phyloP scores from a whole-genome alignment of 1,140 invertebrate genomes.

The Drosophila takahashii region DNA sequence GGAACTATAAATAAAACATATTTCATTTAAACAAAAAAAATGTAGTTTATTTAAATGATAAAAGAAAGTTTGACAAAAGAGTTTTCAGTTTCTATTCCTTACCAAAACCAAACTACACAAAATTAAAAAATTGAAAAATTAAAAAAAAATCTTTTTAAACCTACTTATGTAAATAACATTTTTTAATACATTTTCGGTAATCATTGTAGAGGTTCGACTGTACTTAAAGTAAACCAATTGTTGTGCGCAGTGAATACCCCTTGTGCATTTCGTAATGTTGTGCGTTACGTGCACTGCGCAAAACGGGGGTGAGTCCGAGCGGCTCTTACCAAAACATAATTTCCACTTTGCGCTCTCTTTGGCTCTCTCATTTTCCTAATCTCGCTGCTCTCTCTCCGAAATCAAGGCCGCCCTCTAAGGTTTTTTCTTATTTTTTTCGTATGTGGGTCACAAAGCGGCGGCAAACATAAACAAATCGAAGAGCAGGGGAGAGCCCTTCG shows the following conservation, averaged over 20 bases:
- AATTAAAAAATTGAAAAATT: too few relatives aligned
- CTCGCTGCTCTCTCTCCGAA: neutral
- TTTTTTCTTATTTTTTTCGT: conserved; percentile 31
- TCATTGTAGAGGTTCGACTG: neutral
- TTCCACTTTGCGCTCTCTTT: conserved; percentile 11
- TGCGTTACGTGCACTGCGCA: conserved; percentile 2
- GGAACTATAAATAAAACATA: too few relatives aligned
- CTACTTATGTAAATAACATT: neutral
- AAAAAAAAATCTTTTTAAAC: neutral
- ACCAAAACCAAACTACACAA: too few relatives aligned
- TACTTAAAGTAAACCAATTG: neutral
- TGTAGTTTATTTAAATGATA: too few relatives aligned
- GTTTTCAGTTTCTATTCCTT: too few relatives aligned
- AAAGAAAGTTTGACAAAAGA: too few relatives aligned
- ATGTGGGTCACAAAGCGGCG: conserved; percentile 62
- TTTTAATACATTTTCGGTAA: too few relatives aligned
- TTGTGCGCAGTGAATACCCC: conserved; percentile 7
- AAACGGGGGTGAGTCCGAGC: conserved; percentile 2
- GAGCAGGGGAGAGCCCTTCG: conserved; percentile 5
- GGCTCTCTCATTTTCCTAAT: neutral
- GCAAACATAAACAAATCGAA: conserved; percentile 69
- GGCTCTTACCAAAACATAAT: neutral
- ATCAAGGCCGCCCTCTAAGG: conserved; percentile 42
- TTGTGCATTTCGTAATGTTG: conserved; percentile 1
- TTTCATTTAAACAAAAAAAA: too few relatives aligned